Evolutionary conservation across 1,140 invertebrate species (phyloP).

Genomic region (Pachyrhynchus sulphureomaculatus): DNA sequence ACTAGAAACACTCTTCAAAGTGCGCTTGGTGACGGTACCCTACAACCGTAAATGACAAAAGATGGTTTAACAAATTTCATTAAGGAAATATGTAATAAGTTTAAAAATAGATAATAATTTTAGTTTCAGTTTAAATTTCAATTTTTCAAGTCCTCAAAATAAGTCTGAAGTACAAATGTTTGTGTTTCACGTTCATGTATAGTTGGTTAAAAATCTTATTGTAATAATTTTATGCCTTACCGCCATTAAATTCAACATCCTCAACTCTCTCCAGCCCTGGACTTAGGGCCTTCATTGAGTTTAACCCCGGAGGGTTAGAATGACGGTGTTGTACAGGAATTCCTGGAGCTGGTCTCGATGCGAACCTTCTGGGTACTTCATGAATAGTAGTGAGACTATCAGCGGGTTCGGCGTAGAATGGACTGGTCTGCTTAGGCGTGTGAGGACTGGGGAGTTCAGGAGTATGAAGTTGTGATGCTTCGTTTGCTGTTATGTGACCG

Average conservation of each 20-base stretch:
- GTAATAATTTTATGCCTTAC: no score
- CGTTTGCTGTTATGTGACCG: conserved; percentile 30
- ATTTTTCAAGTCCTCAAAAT: no score
- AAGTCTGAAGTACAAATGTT: no score
- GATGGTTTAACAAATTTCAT: no score
- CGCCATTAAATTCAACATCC: conserved; percentile 58
- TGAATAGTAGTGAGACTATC: conserved; percentile 72
- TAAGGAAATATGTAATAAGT: no score
- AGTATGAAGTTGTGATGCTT: neutral
- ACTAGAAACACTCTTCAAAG: no score
- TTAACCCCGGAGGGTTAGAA: conserved; percentile 63
- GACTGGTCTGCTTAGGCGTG: conserved; percentile 68
- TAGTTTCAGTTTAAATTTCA: no score
- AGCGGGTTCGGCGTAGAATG: conserved; percentile 90
- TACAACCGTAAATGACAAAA: no score
- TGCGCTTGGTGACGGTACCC: no score
- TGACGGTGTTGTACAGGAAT: conserved; percentile 55
- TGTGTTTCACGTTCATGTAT: no score
- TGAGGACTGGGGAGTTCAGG: conserved; percentile 27
- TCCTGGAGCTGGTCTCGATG: conserved; percentile 34
- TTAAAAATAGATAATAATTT: no score
- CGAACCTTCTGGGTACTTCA: conserved; percentile 36
- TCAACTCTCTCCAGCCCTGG: conserved; percentile 60
- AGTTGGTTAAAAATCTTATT: no score
- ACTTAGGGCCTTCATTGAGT: conserved; percentile 53